A percentile compares a stretch with the other conserved stretches of the same genome.
These are phyloP conservation scores for Tachysurus vachellii DNA, from an alignment of 2,113 vertebrate genomes.

Conservation along the genomic window DNA sequence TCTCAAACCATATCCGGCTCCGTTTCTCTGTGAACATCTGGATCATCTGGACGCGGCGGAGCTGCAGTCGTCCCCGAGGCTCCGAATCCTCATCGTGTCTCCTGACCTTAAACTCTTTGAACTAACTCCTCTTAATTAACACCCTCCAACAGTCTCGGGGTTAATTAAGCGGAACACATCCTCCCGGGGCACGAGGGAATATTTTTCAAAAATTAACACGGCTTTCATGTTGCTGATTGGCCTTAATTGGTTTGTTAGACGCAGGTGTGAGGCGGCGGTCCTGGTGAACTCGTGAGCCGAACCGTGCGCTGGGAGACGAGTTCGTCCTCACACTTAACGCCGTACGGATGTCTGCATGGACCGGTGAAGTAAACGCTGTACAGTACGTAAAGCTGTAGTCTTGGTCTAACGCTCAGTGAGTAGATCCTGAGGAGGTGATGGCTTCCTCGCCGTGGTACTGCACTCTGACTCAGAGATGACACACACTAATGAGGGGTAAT, in stretches of 20 bases:
- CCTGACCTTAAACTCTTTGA: constrained; percentile 68
- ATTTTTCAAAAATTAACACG: constrained; percentile 65
- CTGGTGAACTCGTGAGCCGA: not conserved
- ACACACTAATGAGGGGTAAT: constrained; percentile 58
- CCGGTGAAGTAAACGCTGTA: not conserved
- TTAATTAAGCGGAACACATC: constrained; percentile 72
- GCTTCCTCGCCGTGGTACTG: not conserved
- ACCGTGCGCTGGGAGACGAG: not conserved
- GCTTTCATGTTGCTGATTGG: constrained; percentile 68
- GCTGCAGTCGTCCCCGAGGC: constrained; percentile 45
- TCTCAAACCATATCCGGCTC: not conserved
- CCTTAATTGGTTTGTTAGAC: constrained; percentile 74
- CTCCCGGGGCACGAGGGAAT: constrained; percentile 68
- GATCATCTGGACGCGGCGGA: not conserved
- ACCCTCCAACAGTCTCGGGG: constrained; percentile 65
- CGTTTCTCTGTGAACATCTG: not conserved
- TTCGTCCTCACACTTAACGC: not conserved
- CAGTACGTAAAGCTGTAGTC: not conserved
- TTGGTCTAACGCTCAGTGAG: not conserved
- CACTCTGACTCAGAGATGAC: constrained; percentile 57
- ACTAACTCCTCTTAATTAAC: constrained; percentile 72
- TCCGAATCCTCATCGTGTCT: constrained; percentile 72
- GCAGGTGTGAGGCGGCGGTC: constrained; percentile 56
- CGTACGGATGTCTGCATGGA: not conserved
- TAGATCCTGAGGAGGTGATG: not conserved